Conservation (phyloP, 1,140 invertebrate species). For the Acromyrmex heyeri region DNA sequence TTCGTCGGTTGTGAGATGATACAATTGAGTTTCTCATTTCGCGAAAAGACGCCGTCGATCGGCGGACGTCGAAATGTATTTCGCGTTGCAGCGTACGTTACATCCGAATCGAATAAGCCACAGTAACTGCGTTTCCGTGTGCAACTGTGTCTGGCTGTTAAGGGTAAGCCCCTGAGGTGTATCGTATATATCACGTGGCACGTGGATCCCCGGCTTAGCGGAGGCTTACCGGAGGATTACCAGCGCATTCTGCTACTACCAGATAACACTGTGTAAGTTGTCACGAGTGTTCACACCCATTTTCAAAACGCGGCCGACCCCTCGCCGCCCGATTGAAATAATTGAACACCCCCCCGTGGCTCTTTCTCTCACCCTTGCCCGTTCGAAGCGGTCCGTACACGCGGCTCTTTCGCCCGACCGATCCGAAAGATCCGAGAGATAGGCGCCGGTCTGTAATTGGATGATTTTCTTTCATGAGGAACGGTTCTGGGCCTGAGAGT, state of each 20-base stretch:
- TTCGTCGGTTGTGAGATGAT: neutral
- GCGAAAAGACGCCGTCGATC: neutral
- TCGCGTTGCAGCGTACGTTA: neutral
- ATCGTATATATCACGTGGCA: conserved; percentile 79
- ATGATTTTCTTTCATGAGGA: conserved; percentile 86
- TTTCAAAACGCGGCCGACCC: conserved; percentile 72
- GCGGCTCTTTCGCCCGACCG: conserved; percentile 52
- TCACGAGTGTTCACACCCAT: conserved; percentile 80
- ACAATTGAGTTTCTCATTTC: neutral
- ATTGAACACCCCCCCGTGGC: conserved; percentile 77
- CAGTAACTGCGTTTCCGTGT: conserved; percentile 47
- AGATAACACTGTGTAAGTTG: conserved; percentile 86
- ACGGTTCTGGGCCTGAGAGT: conserved; percentile 77
- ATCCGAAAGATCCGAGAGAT: conserved; percentile 78
- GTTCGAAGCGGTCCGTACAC: conserved; percentile 14
- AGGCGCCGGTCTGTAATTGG: conserved; percentile 81
- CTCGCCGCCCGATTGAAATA: conserved; percentile 75
- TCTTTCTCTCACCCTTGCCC: conserved; percentile 52
- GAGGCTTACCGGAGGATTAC: conserved; percentile 84
- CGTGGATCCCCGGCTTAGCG: conserved; percentile 79
- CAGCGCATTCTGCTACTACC: conserved; percentile 83
- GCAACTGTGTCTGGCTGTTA: conserved; percentile 63
- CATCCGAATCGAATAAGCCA: conserved; percentile 56
- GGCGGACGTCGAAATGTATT: neutral
- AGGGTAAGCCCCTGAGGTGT: conserved; percentile 75